A percentile compares a stretch with the other conserved stretches of the same genome.
phyloP scores from a whole-genome alignment of 2,113 vertebrate species.

The Nettapus auritus region DNA sequence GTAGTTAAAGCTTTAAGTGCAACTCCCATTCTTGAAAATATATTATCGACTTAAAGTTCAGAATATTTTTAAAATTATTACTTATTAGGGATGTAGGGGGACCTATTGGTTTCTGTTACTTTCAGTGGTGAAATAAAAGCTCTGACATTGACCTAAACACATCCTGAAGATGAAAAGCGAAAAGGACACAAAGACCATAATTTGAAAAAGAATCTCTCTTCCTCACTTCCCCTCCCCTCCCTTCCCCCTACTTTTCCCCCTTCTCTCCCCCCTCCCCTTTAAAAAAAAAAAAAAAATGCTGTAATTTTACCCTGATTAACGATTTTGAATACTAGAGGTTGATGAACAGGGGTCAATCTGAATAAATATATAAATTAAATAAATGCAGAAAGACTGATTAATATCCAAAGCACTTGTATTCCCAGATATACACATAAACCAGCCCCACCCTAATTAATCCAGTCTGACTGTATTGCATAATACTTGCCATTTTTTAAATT shows the following conservation, averaged over 20 bases:
- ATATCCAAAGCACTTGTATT: constrained; percentile 11
- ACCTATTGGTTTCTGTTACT: neutral
- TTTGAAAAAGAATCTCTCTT: neutral
- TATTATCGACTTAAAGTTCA: neutral
- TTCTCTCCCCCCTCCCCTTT: too few relatives aligned
- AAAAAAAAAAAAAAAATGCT: neutral
- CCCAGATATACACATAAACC: neutral
- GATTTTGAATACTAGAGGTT: neutral
- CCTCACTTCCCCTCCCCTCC: too few relatives aligned
- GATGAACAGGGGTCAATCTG: neutral
- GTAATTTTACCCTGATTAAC: neutral
- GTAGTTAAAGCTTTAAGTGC: neutral
- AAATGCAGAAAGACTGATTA: constrained; percentile 6
- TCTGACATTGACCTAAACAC: neutral
- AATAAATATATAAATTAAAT: constrained; percentile 26
- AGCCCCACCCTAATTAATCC: neutral
- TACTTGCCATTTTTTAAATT: constrained; percentile 15
- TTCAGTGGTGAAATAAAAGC: neutral
- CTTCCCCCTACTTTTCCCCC: too few relatives aligned
- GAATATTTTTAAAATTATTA: neutral
- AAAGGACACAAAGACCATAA: neutral
- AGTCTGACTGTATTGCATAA: neutral
- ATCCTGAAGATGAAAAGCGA: neutral
- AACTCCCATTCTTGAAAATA: neutral
- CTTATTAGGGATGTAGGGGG: neutral